Evolutionary conservation across 1,140 invertebrate species (phyloP), one percentile per base, ranked within the genome.

Genomic region (Brachionus asplanchnoidis): DNA sequence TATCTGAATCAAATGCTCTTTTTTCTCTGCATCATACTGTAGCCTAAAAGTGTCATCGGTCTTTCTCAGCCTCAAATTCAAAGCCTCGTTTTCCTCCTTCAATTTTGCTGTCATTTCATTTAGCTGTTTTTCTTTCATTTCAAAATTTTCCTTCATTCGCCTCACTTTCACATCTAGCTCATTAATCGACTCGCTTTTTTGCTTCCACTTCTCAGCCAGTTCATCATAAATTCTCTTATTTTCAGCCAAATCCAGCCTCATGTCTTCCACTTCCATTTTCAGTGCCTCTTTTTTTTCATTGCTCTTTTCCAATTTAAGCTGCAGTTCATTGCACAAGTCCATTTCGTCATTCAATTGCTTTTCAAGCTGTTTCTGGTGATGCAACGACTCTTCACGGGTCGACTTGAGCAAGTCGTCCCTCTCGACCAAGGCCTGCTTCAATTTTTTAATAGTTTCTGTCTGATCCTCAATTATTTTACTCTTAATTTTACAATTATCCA

Each of bases 281-380:
- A 82, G 23, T 0, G n/a, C 56, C n/a, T 82, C 79, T 82, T 68
- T 65, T 82, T 82, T 82, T 65, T 68, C 65, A 44, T 82, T 82
- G 26, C 50, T 65, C 32, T 68, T 65, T 28, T 82, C 79, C 28
- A 82, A 68, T 23, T 66, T 82, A 1, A 82, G 11, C 44, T 82
- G 56, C 14, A 82, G 50, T 50, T 82, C 79, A 68, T 82, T 82
- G 40, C 36, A 20, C 32, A 82, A 65, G 23, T 82, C 79, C 79
- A 82, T 82, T 68, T 82, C 79, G 11, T 82, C 53, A 36, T 82
- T 82, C 32, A 82, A 26, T 14, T 82, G 79, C 40, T 82, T 82
- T 68, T 82, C 79, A 14, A 82, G 60, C n/a, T 44, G 36, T 46
- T 82, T 82, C 60, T 82, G 79, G 40, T 20, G 56, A 7, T 82